phyloP scores from a whole-genome alignment of 2,888 invertebrate species.

The Drosophila limbata region DNA sequence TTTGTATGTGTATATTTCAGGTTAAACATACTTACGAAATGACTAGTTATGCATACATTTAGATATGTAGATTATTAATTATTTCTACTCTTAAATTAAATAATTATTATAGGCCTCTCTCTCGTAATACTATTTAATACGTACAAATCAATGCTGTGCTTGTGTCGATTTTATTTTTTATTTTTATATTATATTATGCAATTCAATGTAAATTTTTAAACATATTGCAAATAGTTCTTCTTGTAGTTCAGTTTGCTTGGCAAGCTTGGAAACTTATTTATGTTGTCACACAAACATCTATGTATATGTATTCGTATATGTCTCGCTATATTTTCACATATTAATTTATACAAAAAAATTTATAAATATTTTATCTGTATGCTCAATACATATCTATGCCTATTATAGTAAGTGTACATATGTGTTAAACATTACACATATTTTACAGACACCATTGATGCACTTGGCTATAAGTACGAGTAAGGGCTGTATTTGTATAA shows the following conservation, averaged over 20 bases:
- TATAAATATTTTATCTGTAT: constrained; percentile 17
- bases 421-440: not conserved
- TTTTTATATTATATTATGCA: not conserved
- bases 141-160: constrained; percentile 25
- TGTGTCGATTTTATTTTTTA: constrained; percentile 9
- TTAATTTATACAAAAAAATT: constrained; percentile 11
- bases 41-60: not conserved
- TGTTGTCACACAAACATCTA: constrained; percentile 15
- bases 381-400: constrained; percentile 10
- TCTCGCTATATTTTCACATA: constrained; percentile 12
- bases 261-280: constrained; percentile 20
- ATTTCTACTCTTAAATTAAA: constrained; percentile 20
- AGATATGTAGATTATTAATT: not conserved
- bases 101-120: constrained; percentile 23
- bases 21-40: not conserved
- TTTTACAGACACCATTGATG: constrained; percentile 22
- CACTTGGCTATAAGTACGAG: constrained; percentile 3
- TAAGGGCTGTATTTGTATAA: constrained; percentile 1
- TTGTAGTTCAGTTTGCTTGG: constrained; percentile 22
- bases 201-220: not conserved
- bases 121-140: constrained; percentile 13
- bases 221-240: constrained; percentile 24
- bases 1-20: not conserved
- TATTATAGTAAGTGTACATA: constrained; percentile 17
- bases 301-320: constrained; percentile 4